Evolutionary conservation across 1,140 invertebrate species (phyloP), one percentile per base, ranked within the genome.

Genomic region (Tribolium castaneum): DNA sequence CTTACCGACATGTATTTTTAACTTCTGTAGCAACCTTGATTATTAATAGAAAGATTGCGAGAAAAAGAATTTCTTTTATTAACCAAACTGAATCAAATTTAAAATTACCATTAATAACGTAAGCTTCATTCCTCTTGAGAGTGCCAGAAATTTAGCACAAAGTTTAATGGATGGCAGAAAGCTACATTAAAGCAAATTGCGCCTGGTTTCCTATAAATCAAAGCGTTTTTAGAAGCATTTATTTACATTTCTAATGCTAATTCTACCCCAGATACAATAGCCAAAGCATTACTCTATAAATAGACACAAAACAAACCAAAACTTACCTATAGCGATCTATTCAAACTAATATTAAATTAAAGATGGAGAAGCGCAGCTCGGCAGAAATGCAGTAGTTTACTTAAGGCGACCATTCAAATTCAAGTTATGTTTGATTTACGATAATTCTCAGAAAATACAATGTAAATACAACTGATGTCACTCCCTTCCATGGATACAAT

Each of bases 51-150:
- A 72, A 35, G 50, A 70, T 34, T 54, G 52, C 25, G 25, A 74
- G 9, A 13, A 50, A 59, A 75, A 74, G 19, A n/a, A 2, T 45
- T 25, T 75, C 39, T 59, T 45, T 66, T 66, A 66, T 76, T 71
- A 73, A 78, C 71, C 5, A 30, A 30, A 30, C 25, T 5, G 25
- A 30, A 45, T 0, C 9, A 45, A 45, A 45, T 45, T 45, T 75
- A 78, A 77, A 34, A 76, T 77, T 78, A 78, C 77, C 77, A 78
- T 78, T 70, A 78, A 73, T 52, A 78, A 50, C 51, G 72, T 75
- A 79, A 79, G 75, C 74, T 79, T 76, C 70, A 79, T 79, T 79
- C 56, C 74, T 79, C 78, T 73, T 76, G 39, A 71, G 51, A 66
- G 70, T 59, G 71, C 75, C 25, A 73, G 49, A 76, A 62, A 54